phyloP scores from a whole-genome alignment of 2,888 invertebrate species.

The Bugula neritina region DNA sequence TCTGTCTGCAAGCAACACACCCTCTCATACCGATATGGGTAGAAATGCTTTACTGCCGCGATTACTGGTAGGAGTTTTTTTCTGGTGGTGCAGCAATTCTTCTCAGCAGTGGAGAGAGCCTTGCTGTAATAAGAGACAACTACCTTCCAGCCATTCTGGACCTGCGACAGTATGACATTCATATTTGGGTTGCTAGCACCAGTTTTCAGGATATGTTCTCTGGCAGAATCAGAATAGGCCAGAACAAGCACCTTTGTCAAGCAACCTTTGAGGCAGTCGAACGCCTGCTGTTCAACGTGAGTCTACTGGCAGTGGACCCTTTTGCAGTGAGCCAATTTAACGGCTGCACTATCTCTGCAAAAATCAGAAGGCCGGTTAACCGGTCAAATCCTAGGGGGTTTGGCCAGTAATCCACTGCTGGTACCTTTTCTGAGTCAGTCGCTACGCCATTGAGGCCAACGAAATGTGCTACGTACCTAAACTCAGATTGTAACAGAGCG shows the following conservation, averaged over 20 bases:
- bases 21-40: background rate
- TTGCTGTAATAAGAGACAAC: constrained; percentile 1
- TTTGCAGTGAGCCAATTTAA: no score
- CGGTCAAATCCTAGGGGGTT: background rate
- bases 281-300: no score
- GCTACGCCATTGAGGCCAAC: constrained; percentile 26
- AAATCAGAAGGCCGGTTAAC: background rate
- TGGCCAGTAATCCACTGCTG: background rate
- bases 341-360: constrained; percentile 22
- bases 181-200: constrained; percentile 18
- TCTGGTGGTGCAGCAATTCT: background rate
- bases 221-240: background rate
- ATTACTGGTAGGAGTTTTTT: background rate
- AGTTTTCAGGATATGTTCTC: background rate
- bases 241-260: background rate
- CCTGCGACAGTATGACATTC: constrained; percentile 17
- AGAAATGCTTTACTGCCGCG: constrained; percentile 1
- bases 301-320: no score
- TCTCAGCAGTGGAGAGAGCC: background rate
- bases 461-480: constrained; percentile 27
- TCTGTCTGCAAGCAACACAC: background rate
- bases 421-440: constrained; percentile 27
- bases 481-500: constrained; percentile 23
- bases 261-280: no score
- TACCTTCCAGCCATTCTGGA: constrained; percentile 4